Conservation (phyloP, 1,140 invertebrate species). For the Tetramorium parvispinum region DNA sequence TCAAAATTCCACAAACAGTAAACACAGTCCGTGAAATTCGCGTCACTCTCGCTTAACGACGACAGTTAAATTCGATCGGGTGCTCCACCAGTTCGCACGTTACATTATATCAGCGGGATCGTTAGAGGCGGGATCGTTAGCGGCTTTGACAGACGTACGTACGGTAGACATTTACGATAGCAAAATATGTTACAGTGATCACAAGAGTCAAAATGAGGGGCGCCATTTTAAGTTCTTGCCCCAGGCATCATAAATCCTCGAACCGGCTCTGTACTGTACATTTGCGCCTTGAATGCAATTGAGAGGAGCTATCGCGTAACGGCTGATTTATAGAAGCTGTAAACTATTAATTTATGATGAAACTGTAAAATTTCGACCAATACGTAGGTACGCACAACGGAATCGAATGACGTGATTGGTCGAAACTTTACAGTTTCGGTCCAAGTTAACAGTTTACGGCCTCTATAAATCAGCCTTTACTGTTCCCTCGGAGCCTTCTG, state of each 20-base stretch:
- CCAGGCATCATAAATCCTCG: too few species aligned
- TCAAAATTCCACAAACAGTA: constrained; percentile 1
- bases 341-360: too few species aligned
- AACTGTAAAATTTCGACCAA: too few species aligned
- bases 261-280: too few species aligned
- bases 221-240: too few species aligned
- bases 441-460: too few species aligned
- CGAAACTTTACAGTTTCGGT: too few species aligned
- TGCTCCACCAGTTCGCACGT: neutral
- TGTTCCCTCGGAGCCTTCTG: constrained; percentile 2
- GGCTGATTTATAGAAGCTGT: too few species aligned
- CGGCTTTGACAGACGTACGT: neutral
- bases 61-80: constrained; percentile 1
- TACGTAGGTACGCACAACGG: too few species aligned
- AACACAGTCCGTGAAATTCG: neutral
- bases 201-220: too few species aligned
- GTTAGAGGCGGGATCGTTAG: neutral
- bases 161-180: neutral
- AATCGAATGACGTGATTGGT: too few species aligned
- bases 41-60: neutral
- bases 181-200: neutral
- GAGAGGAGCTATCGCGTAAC: constrained; percentile 29
- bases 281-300: constrained; percentile 36
- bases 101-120: neutral
- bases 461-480: too few species aligned